Evolutionary conservation across 2,888 invertebrate species (phyloP).

Genomic region (Cistogaster globosa): DNA sequence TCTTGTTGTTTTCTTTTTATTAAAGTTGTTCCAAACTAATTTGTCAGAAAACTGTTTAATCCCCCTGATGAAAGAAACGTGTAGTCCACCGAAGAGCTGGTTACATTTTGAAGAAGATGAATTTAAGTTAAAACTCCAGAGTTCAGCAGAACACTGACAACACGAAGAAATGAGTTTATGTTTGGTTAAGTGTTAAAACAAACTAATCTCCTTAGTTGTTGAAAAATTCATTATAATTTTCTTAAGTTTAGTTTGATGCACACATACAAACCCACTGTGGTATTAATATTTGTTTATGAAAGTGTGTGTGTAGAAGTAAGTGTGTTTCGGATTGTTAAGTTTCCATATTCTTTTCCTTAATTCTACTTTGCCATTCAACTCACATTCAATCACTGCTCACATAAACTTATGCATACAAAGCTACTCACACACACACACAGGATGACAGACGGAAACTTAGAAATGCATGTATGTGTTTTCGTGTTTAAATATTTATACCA

Average conservation of each 20-base stretch:
- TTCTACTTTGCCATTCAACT: conserved; percentile 37
- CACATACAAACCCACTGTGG: not conserved
- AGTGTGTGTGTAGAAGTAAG: not conserved
- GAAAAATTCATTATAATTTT: conserved; percentile 39
- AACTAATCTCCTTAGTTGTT: conserved; percentile 36
- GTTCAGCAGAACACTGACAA: conserved; percentile 19
- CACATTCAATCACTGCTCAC: conserved; percentile 13
- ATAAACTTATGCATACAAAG: conserved; percentile 27
- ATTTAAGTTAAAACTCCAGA: conserved; percentile 2
- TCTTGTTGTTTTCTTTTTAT: not conserved
- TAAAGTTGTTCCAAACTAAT: conserved; percentile 16
- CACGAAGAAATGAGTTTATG: not conserved
- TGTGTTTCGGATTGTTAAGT: conserved; percentile 31
- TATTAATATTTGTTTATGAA: too few relatives aligned
- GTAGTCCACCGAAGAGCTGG: conserved; percentile 4
- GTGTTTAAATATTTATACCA: conserved; percentile 71
- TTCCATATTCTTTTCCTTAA: conserved; percentile 48
- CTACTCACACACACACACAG: not conserved
- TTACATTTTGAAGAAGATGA: not conserved
- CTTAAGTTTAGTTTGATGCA: conserved; percentile 37
- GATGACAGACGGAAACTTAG: conserved; percentile 1
- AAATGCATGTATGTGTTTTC: conserved; percentile 55
- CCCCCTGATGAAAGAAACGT: conserved; percentile 30
- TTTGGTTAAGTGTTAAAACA: conserved; percentile 10
- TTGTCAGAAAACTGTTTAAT: conserved; percentile 19